Evolutionary conservation across 1,140 invertebrate species (phyloP).

Genomic region (Chrysoperla carnea): DNA sequence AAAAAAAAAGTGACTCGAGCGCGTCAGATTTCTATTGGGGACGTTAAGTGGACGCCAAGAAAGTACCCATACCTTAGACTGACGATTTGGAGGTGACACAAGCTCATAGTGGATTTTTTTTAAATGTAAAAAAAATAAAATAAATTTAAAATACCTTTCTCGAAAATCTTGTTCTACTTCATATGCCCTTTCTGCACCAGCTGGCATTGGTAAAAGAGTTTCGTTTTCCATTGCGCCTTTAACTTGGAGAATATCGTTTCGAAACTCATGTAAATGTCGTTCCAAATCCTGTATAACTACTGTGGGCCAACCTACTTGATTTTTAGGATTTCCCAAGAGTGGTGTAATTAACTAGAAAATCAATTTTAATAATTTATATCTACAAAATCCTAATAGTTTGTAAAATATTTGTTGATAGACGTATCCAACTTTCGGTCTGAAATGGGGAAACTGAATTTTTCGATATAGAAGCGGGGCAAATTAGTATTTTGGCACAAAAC

Average conservation of each 20-base stretch:
- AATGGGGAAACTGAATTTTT: no score
- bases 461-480: no score
- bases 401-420: conserved; percentile 46
- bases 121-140: no score
- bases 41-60: no score
- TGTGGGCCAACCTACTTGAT: conserved; percentile 55
- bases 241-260: conserved; percentile 56
- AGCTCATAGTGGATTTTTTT: no score
- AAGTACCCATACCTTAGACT: no score
- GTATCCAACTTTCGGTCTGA: conserved; percentile 27
- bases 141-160: conserved; percentile 28
- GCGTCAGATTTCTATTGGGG: no score
- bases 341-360: conserved; percentile 50
- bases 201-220: conserved; percentile 55
- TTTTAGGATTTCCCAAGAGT: conserved; percentile 45
- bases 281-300: conserved; percentile 58
- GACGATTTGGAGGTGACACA: no score
- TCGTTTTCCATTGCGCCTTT: conserved; percentile 34
- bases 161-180: conserved; percentile 32
- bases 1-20: no score
- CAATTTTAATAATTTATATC: not conserved
- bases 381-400: conserved; percentile 19
- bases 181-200: conserved; percentile 49
- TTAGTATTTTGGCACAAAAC: no score
- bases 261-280: conserved; percentile 52